A percentile compares a stretch with the other conserved stretches of the same genome.
These are phyloP conservation scores for Borostomias antarcticus DNA, from an alignment of 2,797 vertebrate genomes.

Conservation along the genomic window DNA sequence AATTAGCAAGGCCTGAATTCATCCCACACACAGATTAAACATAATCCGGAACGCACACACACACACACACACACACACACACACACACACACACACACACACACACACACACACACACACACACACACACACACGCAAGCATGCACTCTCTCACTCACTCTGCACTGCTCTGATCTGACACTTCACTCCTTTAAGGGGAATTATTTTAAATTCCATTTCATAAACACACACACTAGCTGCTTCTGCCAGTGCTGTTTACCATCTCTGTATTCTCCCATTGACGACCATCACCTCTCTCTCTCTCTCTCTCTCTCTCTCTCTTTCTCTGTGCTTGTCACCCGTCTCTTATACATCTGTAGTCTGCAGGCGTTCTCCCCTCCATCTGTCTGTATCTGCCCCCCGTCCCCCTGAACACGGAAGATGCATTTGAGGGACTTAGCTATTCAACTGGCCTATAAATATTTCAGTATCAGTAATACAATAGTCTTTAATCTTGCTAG, in stretches of 20 bases:
- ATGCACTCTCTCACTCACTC: neutral
- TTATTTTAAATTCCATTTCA: constrained; percentile 70
- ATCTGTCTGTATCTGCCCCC: constrained; percentile 8
- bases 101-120: constrained; percentile 17
- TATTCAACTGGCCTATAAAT: constrained; percentile 62
- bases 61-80: neutral
- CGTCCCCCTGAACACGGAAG: constrained; percentile 38
- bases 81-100: constrained; percentile 12
- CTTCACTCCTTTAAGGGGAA: constrained; percentile 49
- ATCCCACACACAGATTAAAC: too few relatives aligned
- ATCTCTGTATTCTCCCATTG: constrained; percentile 23
- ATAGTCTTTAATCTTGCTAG: constrained; percentile 36
- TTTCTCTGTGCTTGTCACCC: constrained; percentile 7
- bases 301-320: constrained; percentile 29
- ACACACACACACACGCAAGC: constrained; percentile 12
- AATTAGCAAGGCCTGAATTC: neutral
- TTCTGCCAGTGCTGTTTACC: constrained; percentile 51
- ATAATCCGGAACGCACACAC: neutral
- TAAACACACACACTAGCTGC: constrained; percentile 60
- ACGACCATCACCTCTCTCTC: constrained; percentile 14
- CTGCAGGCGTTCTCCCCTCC: neutral
- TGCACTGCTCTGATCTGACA: constrained; percentile 31
- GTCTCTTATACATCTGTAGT: constrained; percentile 11
- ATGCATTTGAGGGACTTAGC: constrained; percentile 57
- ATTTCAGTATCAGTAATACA: constrained; percentile 60